Evolutionary conservation across 1,140 invertebrate species (phyloP).

Genomic region (Saxidomus purpurata): DNA sequence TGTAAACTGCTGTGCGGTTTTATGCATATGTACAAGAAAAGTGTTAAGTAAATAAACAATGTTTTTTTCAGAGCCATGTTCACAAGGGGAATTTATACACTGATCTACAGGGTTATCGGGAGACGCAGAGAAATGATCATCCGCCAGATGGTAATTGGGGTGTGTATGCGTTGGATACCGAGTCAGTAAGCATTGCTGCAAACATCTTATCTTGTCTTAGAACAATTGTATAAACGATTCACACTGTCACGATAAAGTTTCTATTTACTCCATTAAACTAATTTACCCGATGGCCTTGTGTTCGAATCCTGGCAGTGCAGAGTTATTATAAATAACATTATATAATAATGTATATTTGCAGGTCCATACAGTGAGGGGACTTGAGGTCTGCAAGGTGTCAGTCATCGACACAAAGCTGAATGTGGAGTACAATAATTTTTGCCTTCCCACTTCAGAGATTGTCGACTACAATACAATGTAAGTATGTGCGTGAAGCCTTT

Average conservation of each 20-base stretch:
- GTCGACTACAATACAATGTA: slow-evolving; percentile 59
- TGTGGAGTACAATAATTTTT: slow-evolving; percentile 46
- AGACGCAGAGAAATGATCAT: not conserved
- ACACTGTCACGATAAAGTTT: no score
- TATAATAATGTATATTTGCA: no score
- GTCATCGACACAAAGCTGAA: slow-evolving; percentile 24
- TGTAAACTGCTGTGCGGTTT: no score
- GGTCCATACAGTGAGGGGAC: slow-evolving; percentile 49
- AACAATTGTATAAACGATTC: no score
- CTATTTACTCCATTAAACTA: no score
- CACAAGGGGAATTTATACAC: slow-evolving; percentile 51
- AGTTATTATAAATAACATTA: no score
- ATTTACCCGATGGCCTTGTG: no score
- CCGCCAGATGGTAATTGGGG: slow-evolving; percentile 28
- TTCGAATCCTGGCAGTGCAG: no score
- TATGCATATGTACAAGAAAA: no score
- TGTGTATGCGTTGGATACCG: slow-evolving; percentile 53
- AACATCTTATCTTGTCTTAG: no score
- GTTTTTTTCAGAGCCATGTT: slow-evolving; percentile 33
- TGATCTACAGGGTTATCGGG: slow-evolving; percentile 17
- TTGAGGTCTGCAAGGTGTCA: slow-evolving; percentile 49
- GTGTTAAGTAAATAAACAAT: no score
- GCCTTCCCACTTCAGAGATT: slow-evolving; percentile 46
- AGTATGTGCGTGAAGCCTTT: not conserved
- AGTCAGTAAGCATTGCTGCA: slow-evolving; percentile 43